Conservation (phyloP, 2,888 invertebrate genomes). For the Girardia tigrina region DNA sequence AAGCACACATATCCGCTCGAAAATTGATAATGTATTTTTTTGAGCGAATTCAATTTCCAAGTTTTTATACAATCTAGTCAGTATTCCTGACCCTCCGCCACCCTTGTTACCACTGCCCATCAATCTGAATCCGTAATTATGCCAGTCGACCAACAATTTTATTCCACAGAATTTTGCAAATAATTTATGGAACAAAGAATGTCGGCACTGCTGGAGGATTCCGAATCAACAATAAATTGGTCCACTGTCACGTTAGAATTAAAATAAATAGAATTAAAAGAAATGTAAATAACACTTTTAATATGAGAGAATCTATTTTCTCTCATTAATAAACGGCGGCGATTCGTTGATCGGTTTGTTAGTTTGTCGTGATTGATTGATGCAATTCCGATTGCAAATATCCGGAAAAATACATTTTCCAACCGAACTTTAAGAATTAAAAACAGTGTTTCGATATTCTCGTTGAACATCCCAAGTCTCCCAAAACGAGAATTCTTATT, state of each 20-base stretch:
- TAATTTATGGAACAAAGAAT: slow-evolving; percentile 68
- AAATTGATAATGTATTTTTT: too few relatives aligned
- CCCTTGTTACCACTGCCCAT: background rate
- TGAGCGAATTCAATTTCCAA: too few relatives aligned
- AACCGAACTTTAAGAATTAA: slow-evolving; percentile 69
- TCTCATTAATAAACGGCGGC: slow-evolving; percentile 25
- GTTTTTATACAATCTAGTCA: too few relatives aligned
- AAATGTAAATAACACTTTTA: too few relatives aligned
- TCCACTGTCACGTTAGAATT: background rate
- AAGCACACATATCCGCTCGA: too few relatives aligned
- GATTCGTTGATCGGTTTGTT: slow-evolving; percentile 9
- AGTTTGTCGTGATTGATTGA: background rate
- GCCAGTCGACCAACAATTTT: slow-evolving; percentile 79
- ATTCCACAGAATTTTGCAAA: slow-evolving; percentile 59
- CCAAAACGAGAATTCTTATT: slow-evolving; percentile 66
- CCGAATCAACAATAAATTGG: slow-evolving; percentile 52
- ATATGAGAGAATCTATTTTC: slow-evolving; percentile 7
- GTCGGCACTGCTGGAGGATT: slow-evolving; percentile 90
- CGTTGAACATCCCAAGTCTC: slow-evolving; percentile 89
- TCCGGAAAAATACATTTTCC: slow-evolving; percentile 69
- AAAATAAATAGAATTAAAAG: too few relatives aligned
- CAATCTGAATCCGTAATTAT: slow-evolving; percentile 87
- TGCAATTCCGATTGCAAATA: slow-evolving; percentile 55
- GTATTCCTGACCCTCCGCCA: background rate
- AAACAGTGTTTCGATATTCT: slow-evolving; percentile 90